Evolutionary conservation across 2,797 vertebrate species (phyloP), one percentile per base, ranked within the genome.

Genomic region (Melanotaenia maccullochi): DNA sequence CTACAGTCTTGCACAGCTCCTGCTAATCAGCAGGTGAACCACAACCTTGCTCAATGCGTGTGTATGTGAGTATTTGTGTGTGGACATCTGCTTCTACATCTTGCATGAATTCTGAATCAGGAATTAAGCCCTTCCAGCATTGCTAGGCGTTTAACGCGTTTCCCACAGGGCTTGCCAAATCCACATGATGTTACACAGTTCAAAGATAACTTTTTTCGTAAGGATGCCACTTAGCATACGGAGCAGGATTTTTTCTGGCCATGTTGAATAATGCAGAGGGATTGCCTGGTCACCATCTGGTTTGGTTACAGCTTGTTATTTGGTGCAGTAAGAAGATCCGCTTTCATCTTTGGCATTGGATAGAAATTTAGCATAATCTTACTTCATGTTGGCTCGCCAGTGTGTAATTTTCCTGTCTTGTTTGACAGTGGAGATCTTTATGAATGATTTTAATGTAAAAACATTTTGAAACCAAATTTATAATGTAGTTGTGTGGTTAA

Each of bases 181-280:
- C 62, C 81, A 58, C 65, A 71, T 75, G 76, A 76, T 75, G 82
- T 85, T 85, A 62, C 71, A 67, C 47, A 78, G 80, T 88, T 91
- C 84, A 90, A 90, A 89, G 68, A 72, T 76, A 65, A 60, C 36
- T 77, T 82, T 82, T 85, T 44, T 83, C 52, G 60, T 68, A 68
- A 70, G 76, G 73, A 86, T 84, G 59, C 72, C 81, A 60, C 77
- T 88, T 67, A 67, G 75, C 89, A 90, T 90, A 82, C 54, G 70
- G 80, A 72, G 78, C 71, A 86, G 78, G 64, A 77, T 47, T 75
- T 80, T 71, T 87, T 69, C 79, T 76, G 80, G 67, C 85, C 73
- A 74, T 82, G 77, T 77, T 91, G 86, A 88, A 90, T 92, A 90
- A 93, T 90, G 89, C 88, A 90, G 73, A 73, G 74, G 79, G 77